Conservation (phyloP, 2,888 invertebrate genomes). For the Cremastinae sp. region DNA sequence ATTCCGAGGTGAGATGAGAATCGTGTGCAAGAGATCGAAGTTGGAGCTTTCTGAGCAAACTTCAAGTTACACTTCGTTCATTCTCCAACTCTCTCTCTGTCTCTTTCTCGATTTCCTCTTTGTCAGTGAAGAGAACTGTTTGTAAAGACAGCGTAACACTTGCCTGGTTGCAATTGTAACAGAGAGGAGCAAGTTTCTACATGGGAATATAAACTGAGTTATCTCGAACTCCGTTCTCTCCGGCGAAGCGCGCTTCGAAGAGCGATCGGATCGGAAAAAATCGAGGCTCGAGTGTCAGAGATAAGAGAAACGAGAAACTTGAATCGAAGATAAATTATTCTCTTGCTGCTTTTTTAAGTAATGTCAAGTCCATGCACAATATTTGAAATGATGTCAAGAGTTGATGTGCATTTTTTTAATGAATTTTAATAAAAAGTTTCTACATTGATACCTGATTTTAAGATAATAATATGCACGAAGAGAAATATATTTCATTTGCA, state of each 20-base stretch:
- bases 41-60: conserved; percentile 20
- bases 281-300: neutral
- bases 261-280: neutral
- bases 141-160: conserved; percentile 10
- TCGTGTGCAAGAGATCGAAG: conserved; percentile 52
- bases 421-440: too few relatives aligned
- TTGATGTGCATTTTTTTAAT: too few relatives aligned
- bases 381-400: too few relatives aligned
- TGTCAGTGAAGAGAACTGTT: conserved; percentile 10
- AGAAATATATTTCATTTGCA: too few relatives aligned
- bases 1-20: conserved; percentile 37
- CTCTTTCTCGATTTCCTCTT: conserved; percentile 2
- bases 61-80: conserved; percentile 12
- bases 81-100: neutral
- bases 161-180: neutral
- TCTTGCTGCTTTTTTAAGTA: too few relatives aligned
- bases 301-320: neutral
- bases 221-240: neutral
- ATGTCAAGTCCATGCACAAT: too few relatives aligned
- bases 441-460: too few relatives aligned
- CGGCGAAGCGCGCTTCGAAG: neutral
- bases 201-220: neutral
- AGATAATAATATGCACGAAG: too few relatives aligned
- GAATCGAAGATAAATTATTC: too few relatives aligned
- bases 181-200: conserved; percentile 15